Percentiles rank a stretch among this genome's conserved stretches.
Evolutionary conservation across 2,888 invertebrate species (phyloP).

Genomic region (Spisula subtruncata): DNA sequence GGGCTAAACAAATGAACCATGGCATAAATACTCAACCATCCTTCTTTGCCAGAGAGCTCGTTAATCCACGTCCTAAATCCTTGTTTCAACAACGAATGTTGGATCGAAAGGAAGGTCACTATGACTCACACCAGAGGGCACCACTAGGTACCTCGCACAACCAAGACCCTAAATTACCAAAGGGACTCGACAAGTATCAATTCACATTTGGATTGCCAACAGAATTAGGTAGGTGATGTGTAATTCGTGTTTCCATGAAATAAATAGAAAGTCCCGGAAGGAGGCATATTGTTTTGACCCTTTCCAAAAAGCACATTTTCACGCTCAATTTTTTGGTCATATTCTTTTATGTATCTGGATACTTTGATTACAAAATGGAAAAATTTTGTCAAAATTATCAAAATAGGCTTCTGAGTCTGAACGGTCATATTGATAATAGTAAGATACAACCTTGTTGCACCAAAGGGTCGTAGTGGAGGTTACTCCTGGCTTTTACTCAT

Average conservation of each 20-base stretch:
- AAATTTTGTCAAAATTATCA: no score
- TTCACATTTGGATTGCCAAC: constrained; percentile 86
- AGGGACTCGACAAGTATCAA: constrained; percentile 76
- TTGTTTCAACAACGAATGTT: constrained; percentile 82
- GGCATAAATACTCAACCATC: constrained; percentile 84
- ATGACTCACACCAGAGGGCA: constrained; percentile 81
- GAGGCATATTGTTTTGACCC: no score
- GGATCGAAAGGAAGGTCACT: constrained; percentile 83
- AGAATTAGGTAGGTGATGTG: constrained; percentile 79
- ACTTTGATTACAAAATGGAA: no score
- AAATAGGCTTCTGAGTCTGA: no score
- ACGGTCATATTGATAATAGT: no score
- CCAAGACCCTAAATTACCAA: constrained; percentile 81
- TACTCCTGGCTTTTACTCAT: no score
- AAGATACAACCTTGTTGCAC: no score
- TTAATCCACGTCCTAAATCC: constrained; percentile 85
- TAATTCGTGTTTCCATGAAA: background rate
- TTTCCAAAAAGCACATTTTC: no score
- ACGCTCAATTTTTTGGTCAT: no score
- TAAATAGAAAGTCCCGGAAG: no score
- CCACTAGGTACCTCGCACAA: constrained; percentile 86
- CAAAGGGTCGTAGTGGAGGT: no score
- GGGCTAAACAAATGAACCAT: constrained; percentile 86
- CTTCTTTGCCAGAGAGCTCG: constrained; percentile 81
- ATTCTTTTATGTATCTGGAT: no score